Evolutionary conservation across 1,140 invertebrate species (phyloP).

Genomic region (Radopholus similis): DNA sequence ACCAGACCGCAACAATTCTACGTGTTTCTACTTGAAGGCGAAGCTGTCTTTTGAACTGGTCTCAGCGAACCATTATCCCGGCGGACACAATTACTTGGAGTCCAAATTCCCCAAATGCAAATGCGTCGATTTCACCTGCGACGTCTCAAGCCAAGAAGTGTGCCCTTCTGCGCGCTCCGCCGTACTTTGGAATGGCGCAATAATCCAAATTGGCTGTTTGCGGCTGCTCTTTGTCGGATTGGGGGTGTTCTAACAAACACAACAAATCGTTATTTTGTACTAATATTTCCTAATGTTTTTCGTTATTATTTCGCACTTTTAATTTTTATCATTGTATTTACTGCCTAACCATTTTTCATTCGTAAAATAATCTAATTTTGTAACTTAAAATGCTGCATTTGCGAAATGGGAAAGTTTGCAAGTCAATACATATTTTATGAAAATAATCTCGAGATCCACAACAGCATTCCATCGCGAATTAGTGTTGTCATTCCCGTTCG

Average conservation of each 20-base stretch:
- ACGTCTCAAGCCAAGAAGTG: slow-evolving; percentile 7
- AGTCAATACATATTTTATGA: no score
- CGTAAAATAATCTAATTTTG: no score
- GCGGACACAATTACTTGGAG: no score
- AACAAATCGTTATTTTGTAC: neutral
- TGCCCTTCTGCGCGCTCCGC: slow-evolving; percentile 3
- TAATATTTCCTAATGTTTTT: neutral
- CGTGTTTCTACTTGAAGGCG: slow-evolving; percentile 1
- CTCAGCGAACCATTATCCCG: neutral
- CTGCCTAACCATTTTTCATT: neutral
- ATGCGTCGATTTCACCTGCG: neutral
- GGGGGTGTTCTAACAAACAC: neutral
- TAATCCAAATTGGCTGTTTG: slow-evolving; percentile 26
- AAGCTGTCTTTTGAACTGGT: slow-evolving; percentile 21
- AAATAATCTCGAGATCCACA: no score
- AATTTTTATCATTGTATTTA: neutral
- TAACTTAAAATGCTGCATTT: no score
- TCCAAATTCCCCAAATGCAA: neutral
- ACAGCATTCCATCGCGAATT: no score
- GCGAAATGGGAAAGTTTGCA: no score
- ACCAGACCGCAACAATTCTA: neutral
- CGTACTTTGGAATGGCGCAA: slow-evolving; percentile 17
- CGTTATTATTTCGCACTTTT: neutral
- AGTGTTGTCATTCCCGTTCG: no score
- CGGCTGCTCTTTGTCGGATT: slow-evolving; percentile 20